These are phyloP conservation scores for Delphinus delphis DNA, from an alignment of 2,113 vertebrate genomes.

Conservation along the genomic window DNA sequence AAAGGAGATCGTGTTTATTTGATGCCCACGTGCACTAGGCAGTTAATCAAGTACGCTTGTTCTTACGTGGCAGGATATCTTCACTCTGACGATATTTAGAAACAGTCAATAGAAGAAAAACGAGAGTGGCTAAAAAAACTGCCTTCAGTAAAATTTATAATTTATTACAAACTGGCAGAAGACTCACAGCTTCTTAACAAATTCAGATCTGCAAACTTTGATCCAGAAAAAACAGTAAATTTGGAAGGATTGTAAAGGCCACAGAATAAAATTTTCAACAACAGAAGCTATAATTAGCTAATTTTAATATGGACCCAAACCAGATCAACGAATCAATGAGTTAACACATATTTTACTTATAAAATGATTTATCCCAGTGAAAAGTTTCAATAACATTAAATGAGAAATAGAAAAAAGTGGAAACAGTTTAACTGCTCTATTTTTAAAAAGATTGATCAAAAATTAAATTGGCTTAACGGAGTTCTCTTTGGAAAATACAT, in stretches of 20 bases:
- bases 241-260: conserved; percentile 39
- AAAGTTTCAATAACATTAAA: conserved; percentile 40
- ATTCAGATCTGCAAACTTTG: conserved; percentile 33
- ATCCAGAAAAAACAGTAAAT: conserved; percentile 19
- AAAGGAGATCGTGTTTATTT: neutral
- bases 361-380: neutral
- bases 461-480: conserved; percentile 36
- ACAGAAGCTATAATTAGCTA: neutral
- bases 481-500: conserved; percentile 43
- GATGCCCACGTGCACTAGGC: neutral
- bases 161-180: conserved; percentile 42
- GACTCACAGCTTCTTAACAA: conserved; percentile 18
- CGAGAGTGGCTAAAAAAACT: neutral
- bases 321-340: neutral
- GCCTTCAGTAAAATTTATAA: neutral
- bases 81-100: neutral
- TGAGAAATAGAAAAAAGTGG: conserved; percentile 3
- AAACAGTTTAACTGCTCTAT: neutral
- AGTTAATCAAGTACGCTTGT: neutral
- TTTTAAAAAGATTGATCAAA: conserved; percentile 45
- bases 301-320: neutral
- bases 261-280: neutral
- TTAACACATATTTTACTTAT: conserved; percentile 16
- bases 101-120: neutral
- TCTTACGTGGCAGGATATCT: neutral